These are phyloP conservation scores for Hydraecia micacea DNA, from an alignment of 2,888 invertebrate species.

Conservation along the genomic window DNA sequence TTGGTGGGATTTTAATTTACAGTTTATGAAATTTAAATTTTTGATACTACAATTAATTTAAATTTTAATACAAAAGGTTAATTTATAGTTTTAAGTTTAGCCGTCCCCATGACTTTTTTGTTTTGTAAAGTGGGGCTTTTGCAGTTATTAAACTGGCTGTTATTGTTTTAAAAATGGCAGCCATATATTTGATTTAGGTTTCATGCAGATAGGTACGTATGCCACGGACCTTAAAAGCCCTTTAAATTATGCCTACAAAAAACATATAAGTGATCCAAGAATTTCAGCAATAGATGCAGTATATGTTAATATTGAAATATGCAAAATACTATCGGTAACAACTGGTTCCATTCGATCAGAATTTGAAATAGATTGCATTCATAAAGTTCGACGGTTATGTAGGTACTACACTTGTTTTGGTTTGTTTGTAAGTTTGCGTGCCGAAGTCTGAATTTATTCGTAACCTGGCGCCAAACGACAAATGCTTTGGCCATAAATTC, in stretches of 20 bases:
- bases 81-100: background rate
- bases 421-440: slow-evolving; percentile 44
- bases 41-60: background rate
- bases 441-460: slow-evolving; percentile 28
- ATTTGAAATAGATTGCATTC: slow-evolving; percentile 34
- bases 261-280: slow-evolving; percentile 1
- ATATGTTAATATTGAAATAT: slow-evolving; percentile 28
- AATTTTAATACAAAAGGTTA: background rate
- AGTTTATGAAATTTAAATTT: too few species aligned
- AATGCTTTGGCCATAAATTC: slow-evolving; percentile 41
- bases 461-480: slow-evolving; percentile 10
- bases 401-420: slow-evolving; percentile 4
- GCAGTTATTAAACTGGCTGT: background rate
- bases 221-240: background rate
- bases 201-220: background rate
- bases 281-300: slow-evolving; percentile 6
- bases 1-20: background rate
- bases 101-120: background rate
- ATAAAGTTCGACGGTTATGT: slow-evolving; percentile 12
- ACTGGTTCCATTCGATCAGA: slow-evolving; percentile 48
- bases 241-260: background rate
- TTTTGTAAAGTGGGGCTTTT: background rate
- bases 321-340: slow-evolving; percentile 48
- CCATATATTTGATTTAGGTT: too few species aligned
- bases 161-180: too few species aligned